A percentile compares a stretch with the other conserved stretches of the same genome.
These are phyloP conservation scores for Platycnemis pennipes DNA, from an alignment of 2,888 invertebrate species.

Conservation along the genomic window DNA sequence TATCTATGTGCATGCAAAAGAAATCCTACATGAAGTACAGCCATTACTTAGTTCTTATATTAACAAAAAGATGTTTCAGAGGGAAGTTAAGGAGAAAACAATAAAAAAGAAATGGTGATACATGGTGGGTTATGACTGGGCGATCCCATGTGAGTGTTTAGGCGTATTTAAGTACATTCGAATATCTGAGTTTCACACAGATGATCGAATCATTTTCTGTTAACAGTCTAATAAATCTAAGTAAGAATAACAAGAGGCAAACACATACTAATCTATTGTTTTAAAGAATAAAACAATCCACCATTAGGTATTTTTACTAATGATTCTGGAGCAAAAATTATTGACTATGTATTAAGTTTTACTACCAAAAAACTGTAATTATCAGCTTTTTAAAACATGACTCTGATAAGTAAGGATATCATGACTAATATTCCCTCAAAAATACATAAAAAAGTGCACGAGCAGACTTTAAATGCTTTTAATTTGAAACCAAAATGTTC, in stretches of 20 bases:
- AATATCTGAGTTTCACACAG: slow-evolving; percentile 59
- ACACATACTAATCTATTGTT: slow-evolving; percentile 45
- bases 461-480: neutral
- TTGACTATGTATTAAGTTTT: slow-evolving; percentile 1
- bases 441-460: neutral
- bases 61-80: slow-evolving; percentile 36
- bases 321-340: neutral
- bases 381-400: slow-evolving; percentile 16
- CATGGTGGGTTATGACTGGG: slow-evolving; percentile 53
- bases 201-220: slow-evolving; percentile 10
- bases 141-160: slow-evolving; percentile 57
- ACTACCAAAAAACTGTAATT: neutral
- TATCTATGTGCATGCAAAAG: slow-evolving; percentile 63
- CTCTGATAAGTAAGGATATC: neutral
- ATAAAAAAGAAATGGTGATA: slow-evolving; percentile 45
- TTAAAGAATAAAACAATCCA: neutral
- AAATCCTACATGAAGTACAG: slow-evolving; percentile 57
- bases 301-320: neutral
- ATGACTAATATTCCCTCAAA: neutral
- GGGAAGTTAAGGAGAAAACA: neutral
- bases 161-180: slow-evolving; percentile 59
- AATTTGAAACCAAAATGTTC: neutral
- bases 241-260: slow-evolving; percentile 32
- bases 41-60: slow-evolving; percentile 51
- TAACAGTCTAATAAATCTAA: slow-evolving; percentile 33